A percentile compares a stretch with the other conserved stretches of the same genome.
Evolutionary conservation across 2,888 invertebrate species (phyloP).

Genomic region (Papilio demoleus): DNA sequence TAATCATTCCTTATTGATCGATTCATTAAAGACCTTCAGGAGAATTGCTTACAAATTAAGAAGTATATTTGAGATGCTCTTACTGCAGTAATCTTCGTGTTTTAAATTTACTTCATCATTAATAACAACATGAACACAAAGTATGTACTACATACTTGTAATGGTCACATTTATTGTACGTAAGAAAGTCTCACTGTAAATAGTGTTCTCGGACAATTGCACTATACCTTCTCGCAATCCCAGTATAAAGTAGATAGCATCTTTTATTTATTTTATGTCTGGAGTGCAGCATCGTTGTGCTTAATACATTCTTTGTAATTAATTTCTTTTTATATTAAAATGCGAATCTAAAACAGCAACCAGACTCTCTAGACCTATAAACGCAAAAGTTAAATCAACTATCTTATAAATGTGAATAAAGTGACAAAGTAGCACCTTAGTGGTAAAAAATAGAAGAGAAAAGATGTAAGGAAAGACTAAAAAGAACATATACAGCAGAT

Average conservation of each 20-base stretch:
- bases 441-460: too few relatives aligned
- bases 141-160: background rate
- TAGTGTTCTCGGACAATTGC: conserved; percentile 20
- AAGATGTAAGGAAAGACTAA: too few relatives aligned
- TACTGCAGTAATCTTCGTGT: background rate
- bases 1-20: too few relatives aligned
- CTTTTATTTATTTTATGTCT: conserved; percentile 22
- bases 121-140: background rate
- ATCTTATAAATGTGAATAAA: too few relatives aligned
- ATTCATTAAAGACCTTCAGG: too few relatives aligned
- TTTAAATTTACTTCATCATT: background rate
- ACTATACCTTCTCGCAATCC: conserved; percentile 24
- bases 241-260: conserved; percentile 26
- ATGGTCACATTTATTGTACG: conserved; percentile 15
- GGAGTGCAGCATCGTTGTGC: background rate
- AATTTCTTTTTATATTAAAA: background rate
- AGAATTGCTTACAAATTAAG: too few relatives aligned
- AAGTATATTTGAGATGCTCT: too few relatives aligned
- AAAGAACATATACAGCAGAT: too few relatives aligned
- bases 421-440: too few relatives aligned
- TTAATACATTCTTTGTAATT: conserved; percentile 1
- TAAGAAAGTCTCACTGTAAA: conserved; percentile 18
- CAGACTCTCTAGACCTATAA: background rate
- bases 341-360: background rate
- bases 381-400: too few relatives aligned